These are phyloP conservation scores for Adineta ricciae DNA, from an alignment of 2,888 invertebrate species.

Conservation along the genomic window DNA sequence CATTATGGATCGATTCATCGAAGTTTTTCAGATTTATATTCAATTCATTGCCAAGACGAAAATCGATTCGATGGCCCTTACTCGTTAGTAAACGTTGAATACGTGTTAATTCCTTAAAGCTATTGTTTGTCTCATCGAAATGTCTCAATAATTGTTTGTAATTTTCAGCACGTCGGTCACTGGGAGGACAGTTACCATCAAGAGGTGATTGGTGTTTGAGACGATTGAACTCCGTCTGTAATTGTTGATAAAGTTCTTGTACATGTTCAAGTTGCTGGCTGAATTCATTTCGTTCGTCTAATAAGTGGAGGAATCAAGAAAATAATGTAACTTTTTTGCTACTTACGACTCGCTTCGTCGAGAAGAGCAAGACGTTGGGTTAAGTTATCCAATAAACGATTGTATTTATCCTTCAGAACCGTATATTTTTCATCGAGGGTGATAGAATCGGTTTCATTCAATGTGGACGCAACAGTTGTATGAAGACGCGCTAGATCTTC, in stretches of 20 bases:
- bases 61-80: neutral
- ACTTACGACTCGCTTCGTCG: neutral
- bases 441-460: neutral
- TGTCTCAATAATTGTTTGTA: neutral
- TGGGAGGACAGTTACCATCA: neutral
- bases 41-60: neutral
- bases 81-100: conserved; percentile 9
- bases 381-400: neutral
- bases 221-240: neutral
- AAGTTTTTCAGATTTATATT: neutral
- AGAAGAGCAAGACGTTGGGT: neutral
- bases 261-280: neutral
- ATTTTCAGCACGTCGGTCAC: neutral
- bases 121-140: neutral
- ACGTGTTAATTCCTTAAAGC: neutral
- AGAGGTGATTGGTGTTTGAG: neutral
- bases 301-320: neutral
- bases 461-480: neutral
- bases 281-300: neutral
- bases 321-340: neutral
- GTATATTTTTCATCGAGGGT: neutral
- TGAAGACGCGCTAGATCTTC: conserved; percentile 8
- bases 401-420: neutral
- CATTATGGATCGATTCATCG: neutral
- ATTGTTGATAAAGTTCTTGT: neutral